Percentiles rank a stretch among this genome's conserved stretches.
Evolutionary conservation across 2,113 vertebrate species (phyloP).

Genomic region (Otis tarda): DNA sequence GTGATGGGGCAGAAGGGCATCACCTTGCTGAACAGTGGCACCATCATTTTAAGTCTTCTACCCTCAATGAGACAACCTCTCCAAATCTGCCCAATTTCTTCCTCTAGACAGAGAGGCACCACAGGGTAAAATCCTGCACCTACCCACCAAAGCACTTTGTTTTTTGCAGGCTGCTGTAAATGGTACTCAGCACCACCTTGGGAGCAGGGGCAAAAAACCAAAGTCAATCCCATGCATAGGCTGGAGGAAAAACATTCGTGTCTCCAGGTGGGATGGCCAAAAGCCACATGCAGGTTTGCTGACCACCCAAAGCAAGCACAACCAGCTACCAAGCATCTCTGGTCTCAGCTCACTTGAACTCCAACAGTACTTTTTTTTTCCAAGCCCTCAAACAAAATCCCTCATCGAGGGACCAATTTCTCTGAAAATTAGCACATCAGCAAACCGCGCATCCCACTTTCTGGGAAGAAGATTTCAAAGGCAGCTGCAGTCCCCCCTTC

Average conservation of each 20-base stretch:
- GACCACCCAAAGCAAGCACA: background rate
- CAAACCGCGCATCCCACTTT: background rate
- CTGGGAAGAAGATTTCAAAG: background rate
- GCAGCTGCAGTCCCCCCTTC: background rate
- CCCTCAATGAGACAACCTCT: background rate
- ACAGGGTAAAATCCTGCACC: background rate
- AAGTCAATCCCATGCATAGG: background rate
- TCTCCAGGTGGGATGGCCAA: background rate
- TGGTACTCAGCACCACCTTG: background rate
- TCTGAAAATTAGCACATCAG: background rate
- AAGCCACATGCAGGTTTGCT: background rate
- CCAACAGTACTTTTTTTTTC: background rate
- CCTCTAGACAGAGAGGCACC: background rate
- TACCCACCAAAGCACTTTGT: background rate
- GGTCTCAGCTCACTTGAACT: background rate
- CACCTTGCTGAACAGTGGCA: background rate
- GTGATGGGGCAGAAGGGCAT: background rate
- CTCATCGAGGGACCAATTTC: background rate
- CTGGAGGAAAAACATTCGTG: background rate
- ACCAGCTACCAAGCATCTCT: background rate
- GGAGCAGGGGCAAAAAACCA: background rate
- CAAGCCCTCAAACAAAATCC: background rate
- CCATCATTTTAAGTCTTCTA: background rate
- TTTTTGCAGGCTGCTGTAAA: background rate
- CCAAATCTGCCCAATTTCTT: background rate